Base-by-base conservation (phyloP, 2,888 invertebrate genomes). In the Drosophila meridionalis region DNA sequence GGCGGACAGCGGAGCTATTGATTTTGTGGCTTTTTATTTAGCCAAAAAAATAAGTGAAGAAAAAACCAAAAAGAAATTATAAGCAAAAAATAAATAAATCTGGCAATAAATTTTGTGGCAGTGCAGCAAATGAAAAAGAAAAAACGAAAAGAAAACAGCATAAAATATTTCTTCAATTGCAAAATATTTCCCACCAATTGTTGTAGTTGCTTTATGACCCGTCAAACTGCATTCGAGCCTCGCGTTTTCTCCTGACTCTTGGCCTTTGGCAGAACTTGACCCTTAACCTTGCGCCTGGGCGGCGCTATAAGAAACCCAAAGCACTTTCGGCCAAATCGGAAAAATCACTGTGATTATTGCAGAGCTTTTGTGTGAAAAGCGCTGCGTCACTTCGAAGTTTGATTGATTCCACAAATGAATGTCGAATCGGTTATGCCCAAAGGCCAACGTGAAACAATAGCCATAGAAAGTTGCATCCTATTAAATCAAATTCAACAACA, bases 251-350 rank as follows among this genome's bases (percentile, higher is more conserved):
- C 71, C 53, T 28, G 28, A 40, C 26, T 12, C 69, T 66, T 86
- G 66, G 61, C 73, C 69, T 73, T 73, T 72, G 53, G 78, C 88
- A 87, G 87, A 90, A 87, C 87, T 83, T 85, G 76, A 90, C 77
- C 89, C 60, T 66, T 78, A 74, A 80, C 80, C 76, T 70, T 71
- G 62, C 40, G 9, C 3, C 53, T 40, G 42, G 60, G 63, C 53
- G 68, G 48, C 43, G 43, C 42, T 36, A 55, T 0, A 28, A 8
- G 6, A 28, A 40, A 53, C 32, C 11, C 20, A 26, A 68, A 77
- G 48, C 47, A 43, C 50, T 71, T 60, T 57, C 57, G 32, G 52
- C 52, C 69, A 61, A 61, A 52, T 65, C 60, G 74, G 66, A 58
- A 89, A 83, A 71, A 83, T 65, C 30, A 69, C 83, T 74, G 68